Evolutionary conservation across 2,888 invertebrate genomes (phyloP).

Genomic region (Morpho helenor): DNA sequence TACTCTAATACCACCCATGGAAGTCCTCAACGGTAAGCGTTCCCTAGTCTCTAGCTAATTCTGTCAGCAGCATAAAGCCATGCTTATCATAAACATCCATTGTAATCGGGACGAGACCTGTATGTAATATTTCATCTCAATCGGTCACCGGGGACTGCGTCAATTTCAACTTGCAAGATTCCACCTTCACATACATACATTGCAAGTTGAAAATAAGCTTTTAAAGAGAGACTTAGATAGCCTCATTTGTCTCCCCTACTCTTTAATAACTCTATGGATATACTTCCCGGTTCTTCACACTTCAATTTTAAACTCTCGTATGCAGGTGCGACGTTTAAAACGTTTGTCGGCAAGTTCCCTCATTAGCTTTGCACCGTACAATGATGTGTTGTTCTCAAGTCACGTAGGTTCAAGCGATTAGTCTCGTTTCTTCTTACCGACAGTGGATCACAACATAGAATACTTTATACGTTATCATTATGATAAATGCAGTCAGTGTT

Average conservation of each 20-base stretch:
- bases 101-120: too few species aligned
- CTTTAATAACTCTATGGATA: background rate
- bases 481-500: constrained; percentile 8
- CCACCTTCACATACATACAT: too few species aligned
- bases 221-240: too few species aligned
- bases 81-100: too few species aligned
- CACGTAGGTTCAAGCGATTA: constrained; percentile 26
- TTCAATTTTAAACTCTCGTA: constrained; percentile 3
- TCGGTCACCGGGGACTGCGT: too few species aligned
- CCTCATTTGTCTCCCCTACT: background rate
- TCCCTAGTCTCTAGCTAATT: too few species aligned
- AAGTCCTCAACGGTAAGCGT: too few species aligned
- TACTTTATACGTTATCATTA: constrained; percentile 18
- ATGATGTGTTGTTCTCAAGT: constrained; percentile 32
- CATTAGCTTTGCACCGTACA: constrained; percentile 39
- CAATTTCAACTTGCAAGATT: too few species aligned
- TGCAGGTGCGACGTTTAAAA: constrained; percentile 16
- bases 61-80: too few species aligned
- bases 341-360: constrained; percentile 28
- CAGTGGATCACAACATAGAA: constrained; percentile 15
- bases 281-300: constrained; percentile 8
- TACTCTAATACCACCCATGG: too few species aligned
- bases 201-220: too few species aligned
- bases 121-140: too few species aligned
- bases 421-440: constrained; percentile 22